Conservation (phyloP, 2,113 vertebrate genomes). For the Perccottus glenii region DNA sequence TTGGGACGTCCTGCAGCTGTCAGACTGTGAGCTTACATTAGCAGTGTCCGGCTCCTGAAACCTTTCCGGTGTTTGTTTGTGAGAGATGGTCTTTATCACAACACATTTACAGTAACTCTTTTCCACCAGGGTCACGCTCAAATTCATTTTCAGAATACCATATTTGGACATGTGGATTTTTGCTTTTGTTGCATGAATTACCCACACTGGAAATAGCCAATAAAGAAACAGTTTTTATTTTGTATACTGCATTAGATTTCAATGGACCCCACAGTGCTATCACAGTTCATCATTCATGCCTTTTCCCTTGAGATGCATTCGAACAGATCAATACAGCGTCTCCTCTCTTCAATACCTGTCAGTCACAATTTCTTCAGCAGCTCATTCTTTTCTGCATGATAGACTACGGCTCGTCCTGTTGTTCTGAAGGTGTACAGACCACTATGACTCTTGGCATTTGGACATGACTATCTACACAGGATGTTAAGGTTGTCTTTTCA, state of each 20-base stretch:
- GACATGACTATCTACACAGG: too few relatives aligned
- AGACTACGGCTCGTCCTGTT: constrained; percentile 4
- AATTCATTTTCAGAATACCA: background rate
- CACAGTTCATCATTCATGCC: background rate
- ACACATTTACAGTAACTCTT: constrained; percentile 1
- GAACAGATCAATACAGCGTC: constrained; percentile 57
- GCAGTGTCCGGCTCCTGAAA: background rate
- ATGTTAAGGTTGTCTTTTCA: too few relatives aligned
- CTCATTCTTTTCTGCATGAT: constrained; percentile 44
- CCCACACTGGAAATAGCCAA: constrained; percentile 1
- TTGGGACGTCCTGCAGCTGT: constrained; percentile 7
- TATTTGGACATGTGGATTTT: constrained; percentile 2
- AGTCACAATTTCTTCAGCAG: constrained; percentile 60
- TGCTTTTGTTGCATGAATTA: background rate
- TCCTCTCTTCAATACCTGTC: constrained; percentile 63
- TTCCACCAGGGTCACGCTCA: background rate
- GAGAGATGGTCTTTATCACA: constrained; percentile 8
- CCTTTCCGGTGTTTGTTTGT: constrained; percentile 12
- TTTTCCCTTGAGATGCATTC: constrained; percentile 4
- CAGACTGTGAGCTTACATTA: constrained; percentile 3
- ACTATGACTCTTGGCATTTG: too few relatives aligned
- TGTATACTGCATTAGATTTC: background rate
- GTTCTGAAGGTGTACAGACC: background rate
- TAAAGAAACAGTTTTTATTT: background rate
- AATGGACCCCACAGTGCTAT: background rate